phyloP scores from a whole-genome alignment of 35 echinoderm and acorn worm species.

The Chiridota heheva region DNA sequence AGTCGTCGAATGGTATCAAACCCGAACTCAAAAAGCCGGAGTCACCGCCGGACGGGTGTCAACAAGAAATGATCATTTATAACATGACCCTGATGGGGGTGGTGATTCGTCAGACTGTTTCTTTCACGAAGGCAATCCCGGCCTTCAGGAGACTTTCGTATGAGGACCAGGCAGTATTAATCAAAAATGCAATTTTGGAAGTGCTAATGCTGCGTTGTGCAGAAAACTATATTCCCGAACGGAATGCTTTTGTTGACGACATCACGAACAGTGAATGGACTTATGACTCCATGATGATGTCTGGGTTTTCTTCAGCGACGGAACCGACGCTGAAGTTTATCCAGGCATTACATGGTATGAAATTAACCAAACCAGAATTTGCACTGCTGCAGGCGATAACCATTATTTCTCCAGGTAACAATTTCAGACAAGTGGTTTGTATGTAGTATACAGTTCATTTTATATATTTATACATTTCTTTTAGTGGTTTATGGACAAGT shows the following conservation, averaged over 20 bases:
- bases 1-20: neutral
- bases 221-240: slow-evolving; percentile 88
- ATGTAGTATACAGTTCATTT: neutral
- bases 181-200: slow-evolving; percentile 97
- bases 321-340: slow-evolving; percentile 94
- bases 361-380: slow-evolving; percentile 72
- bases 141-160: slow-evolving; percentile 89
- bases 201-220: slow-evolving; percentile 92
- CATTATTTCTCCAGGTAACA: slow-evolving; percentile 90
- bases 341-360: slow-evolving; percentile 83
- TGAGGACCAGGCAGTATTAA: slow-evolving; percentile 95
- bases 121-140: slow-evolving; percentile 95
- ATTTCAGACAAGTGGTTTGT: neutral
- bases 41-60: neutral
- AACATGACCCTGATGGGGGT: slow-evolving; percentile 97
- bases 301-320: slow-evolving; percentile 82
- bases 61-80: slow-evolving; percentile 87
- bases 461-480: no score
- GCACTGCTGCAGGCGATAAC: slow-evolving; percentile 91
- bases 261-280: slow-evolving; percentile 97
- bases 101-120: slow-evolving; percentile 95
- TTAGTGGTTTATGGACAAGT: no score
- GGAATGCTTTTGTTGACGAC: slow-evolving; percentile 87
- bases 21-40: neutral
- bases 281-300: slow-evolving; percentile 83